Evolutionary conservation across 1,140 invertebrate genomes (phyloP).

Genomic region (Pollicipes pollicipes): DNA sequence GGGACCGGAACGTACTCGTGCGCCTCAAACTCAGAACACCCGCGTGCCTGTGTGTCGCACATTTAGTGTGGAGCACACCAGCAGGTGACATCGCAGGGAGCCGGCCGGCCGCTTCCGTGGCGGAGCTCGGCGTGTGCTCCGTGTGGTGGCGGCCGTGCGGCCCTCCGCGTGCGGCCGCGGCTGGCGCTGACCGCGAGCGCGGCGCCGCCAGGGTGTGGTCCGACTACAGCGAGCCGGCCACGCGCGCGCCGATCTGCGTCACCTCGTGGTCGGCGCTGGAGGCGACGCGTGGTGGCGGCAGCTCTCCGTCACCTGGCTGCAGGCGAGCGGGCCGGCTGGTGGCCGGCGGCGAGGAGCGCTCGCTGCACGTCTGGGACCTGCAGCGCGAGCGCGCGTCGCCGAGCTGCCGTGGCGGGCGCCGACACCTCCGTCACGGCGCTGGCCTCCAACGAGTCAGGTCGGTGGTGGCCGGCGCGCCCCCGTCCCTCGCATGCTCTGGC

Average conservation of each 20-base stretch:
- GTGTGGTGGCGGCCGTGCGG: too few relatives aligned
- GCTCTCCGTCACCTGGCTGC: background rate
- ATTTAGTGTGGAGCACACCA: too few relatives aligned
- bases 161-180: too few relatives aligned
- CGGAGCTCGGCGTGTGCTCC: too few relatives aligned
- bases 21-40: too few relatives aligned
- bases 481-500: too few relatives aligned
- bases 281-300: background rate
- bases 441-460: background rate
- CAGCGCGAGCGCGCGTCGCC: background rate
- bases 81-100: too few relatives aligned
- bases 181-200: too few relatives aligned
- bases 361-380: conserved; percentile 3
- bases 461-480: too few relatives aligned
- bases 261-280: background rate
- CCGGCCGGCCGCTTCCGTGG: too few relatives aligned
- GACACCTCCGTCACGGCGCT: background rate
- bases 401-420: background rate
- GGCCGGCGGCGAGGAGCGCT: background rate
- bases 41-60: too few relatives aligned
- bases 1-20: too few relatives aligned
- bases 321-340: background rate
- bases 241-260: background rate
- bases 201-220: background rate
- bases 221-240: background rate